phyloP scores from a whole-genome alignment of 2,113 vertebrate genomes.

The Platysteira castanea region DNA sequence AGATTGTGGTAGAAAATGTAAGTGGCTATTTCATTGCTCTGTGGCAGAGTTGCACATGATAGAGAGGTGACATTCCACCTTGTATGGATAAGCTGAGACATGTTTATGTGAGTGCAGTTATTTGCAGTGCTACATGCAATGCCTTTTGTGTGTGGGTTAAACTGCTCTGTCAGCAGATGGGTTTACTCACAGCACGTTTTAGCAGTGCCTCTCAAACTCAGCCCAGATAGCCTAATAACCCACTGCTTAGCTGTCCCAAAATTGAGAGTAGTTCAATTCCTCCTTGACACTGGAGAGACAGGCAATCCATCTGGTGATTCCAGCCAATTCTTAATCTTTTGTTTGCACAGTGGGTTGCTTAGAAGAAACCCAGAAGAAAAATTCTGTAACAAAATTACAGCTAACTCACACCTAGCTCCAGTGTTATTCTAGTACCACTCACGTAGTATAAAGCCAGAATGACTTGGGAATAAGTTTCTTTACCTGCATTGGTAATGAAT shows the following conservation, averaged over 20 bases:
- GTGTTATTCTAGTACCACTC: not conserved
- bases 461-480: not conserved
- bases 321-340: not conserved
- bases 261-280: not conserved
- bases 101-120: not conserved
- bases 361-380: not conserved
- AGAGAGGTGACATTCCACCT: not conserved
- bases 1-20: not conserved
- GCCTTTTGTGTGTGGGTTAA: not conserved
- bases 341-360: not conserved
- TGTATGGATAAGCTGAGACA: not conserved
- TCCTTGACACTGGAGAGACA: not conserved
- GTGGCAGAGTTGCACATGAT: fast-evolving
- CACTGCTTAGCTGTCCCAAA: not conserved
- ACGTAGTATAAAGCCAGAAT: not conserved
- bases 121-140: not conserved
- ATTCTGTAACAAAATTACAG: not conserved
- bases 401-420: not conserved
- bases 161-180: not conserved
- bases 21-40: not conserved
- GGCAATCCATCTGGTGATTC: not conserved
- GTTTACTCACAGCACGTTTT: not conserved
- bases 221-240: not conserved
- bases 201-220: not conserved
- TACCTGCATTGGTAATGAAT: not conserved